Percentiles rank a stretch among this genome's conserved stretches.
Conservation (phyloP, 2,797 vertebrate species). For the Rallus crepitans region DNA sequence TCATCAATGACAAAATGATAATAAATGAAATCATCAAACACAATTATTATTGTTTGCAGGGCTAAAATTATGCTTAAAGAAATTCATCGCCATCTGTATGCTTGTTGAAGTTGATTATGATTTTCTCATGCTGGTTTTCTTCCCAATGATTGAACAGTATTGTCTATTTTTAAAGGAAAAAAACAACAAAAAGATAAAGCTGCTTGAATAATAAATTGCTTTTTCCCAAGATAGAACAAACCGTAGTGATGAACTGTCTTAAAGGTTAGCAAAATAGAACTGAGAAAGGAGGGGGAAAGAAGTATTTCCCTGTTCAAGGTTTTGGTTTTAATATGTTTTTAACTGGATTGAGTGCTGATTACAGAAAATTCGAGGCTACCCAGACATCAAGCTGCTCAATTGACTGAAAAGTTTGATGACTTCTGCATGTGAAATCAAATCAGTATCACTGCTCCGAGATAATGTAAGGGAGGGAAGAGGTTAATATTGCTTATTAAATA, state of each 20-base stretch:
- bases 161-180: constrained; percentile 26
- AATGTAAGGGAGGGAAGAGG: not conserved
- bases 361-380: constrained; percentile 60
- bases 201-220: constrained; percentile 29
- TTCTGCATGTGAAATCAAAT: not conserved
- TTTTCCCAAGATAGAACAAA: constrained; percentile 55
- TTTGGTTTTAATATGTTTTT: constrained; percentile 25
- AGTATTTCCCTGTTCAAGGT: constrained; percentile 42
- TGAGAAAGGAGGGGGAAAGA: not conserved
- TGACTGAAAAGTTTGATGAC: constrained; percentile 60
- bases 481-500: constrained; percentile 21
- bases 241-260: constrained; percentile 35
- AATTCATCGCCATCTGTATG: constrained; percentile 45
- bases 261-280: constrained; percentile 48
- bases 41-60: constrained; percentile 4
- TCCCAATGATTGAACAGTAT: not conserved
- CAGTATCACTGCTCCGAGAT: not conserved
- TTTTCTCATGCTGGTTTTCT: constrained; percentile 18
- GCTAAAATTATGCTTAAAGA: constrained; percentile 35
- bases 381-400: constrained; percentile 55
- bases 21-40: constrained; percentile 25
- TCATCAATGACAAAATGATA: not conserved
- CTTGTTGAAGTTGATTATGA: constrained; percentile 5
- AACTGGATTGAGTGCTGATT: constrained; percentile 53
- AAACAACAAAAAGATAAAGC: not conserved